Evolutionary conservation across 1,140 invertebrate species (phyloP), one percentile per base, ranked within the genome.

Genomic region (Drosophila aff.): DNA sequence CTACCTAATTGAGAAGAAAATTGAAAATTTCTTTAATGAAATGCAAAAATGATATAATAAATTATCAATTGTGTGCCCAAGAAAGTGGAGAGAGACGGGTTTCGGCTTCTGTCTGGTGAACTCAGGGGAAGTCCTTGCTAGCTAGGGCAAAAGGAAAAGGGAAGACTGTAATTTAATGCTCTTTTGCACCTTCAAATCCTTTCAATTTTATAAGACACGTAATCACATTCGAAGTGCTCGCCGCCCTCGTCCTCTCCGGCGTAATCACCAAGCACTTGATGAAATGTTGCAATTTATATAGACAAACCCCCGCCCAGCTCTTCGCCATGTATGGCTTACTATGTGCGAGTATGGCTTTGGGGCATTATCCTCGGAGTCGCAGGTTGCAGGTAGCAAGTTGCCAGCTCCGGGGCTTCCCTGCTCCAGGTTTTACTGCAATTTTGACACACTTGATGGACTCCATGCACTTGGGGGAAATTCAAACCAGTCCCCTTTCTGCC

Each of bases 231-330:
- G 55, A 79, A 81, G 63, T 76, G 74, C 63, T 74, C 18, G 55
- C 61, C 61, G 21, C 52, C 64, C 60, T 67, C 43, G 66, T 55
- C 61, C 43, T 57, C 44, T 55, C 50, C 11, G 53, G 53, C 49
- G 77, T 81, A 81, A 89, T 79, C 84, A 81, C 75, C 81, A 63
- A 79, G 77, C 85, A 85, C 78, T 82, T 90, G 85, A 90, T 89
- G 74, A 83, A 89, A 89, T 89, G 84, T 81, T 76, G 52, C 85
- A 85, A 87, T 87, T 87, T 87, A 87, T 87, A 87, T 80, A 84
- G 81, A 87, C 84, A 81, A 76, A 73, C 72, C 73, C 59, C 46
- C 47, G 23, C 18, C 50, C 52, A 18, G 38, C 15, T 11, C 23
- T 31, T 26, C 47, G 26, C 33, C 58, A 43, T 21, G 50, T 41